Conservation (phyloP, 92 coral and sea anemone genomes). For the Actinostola sp. region DNA sequence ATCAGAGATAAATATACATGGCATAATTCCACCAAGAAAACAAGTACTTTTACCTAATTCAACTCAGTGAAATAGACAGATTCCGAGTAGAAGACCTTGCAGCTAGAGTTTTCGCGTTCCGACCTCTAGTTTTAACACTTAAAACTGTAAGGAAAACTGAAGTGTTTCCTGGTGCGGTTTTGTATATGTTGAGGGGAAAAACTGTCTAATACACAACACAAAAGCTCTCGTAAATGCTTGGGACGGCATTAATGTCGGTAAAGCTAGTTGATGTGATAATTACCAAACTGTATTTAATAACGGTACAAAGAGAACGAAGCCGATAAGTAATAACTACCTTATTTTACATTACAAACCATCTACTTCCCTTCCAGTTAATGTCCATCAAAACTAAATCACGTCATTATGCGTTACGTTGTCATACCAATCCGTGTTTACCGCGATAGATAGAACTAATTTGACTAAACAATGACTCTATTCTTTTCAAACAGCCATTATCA, state of each 20-base stretch:
- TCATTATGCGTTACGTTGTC: neutral
- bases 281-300: constrained; percentile 4
- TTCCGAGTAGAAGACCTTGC: too few species aligned
- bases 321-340: constrained; percentile 1
- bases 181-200: too few species aligned
- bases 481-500: neutral
- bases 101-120: too few species aligned
- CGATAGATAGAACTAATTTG: constrained; percentile 11
- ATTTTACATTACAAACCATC: neutral
- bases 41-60: too few species aligned
- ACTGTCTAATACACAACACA: too few species aligned
- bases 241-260: constrained; percentile 8
- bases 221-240: neutral
- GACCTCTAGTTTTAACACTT: too few species aligned
- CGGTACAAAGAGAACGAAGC: neutral
- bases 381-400: neutral
- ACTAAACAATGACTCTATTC: neutral
- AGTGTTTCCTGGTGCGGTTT: too few species aligned
- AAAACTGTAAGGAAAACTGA: too few species aligned
- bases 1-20: too few species aligned
- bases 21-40: too few species aligned
- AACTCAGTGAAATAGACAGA: too few species aligned
- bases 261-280: constrained; percentile 39
- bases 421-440: neutral
- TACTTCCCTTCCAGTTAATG: neutral